These are phyloP conservation scores for Melipona bicolor DNA, from an alignment of 2,888 invertebrate species.

Conservation along the genomic window DNA sequence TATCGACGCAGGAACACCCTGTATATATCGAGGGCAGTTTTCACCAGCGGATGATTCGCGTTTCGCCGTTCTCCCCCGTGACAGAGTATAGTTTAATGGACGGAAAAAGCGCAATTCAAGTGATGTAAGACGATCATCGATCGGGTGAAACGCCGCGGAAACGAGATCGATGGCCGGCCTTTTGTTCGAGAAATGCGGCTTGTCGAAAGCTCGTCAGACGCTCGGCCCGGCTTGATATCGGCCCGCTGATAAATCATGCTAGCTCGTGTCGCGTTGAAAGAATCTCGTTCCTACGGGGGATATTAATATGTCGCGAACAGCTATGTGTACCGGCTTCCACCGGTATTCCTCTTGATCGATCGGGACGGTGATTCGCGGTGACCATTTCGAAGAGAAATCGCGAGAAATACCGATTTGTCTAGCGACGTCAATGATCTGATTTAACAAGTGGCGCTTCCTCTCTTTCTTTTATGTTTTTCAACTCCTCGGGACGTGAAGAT, in stretches of 20 bases:
- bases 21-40: too few species aligned
- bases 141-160: constrained; percentile 29
- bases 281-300: constrained; percentile 24
- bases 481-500: neutral
- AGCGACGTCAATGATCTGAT: too few species aligned
- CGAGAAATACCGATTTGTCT: too few species aligned
- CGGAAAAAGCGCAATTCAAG: neutral
- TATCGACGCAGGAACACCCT: too few species aligned
- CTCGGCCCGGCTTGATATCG: neutral
- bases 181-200: constrained; percentile 42
- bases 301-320: neutral
- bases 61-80: neutral
- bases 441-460: too few species aligned
- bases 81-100: neutral
- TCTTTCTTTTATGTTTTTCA: neutral
- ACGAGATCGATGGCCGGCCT: constrained; percentile 39
- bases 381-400: neutral
- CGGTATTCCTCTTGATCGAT: neutral
- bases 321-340: neutral
- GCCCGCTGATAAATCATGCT: constrained; percentile 30
- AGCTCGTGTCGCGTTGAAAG: neutral
- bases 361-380: neutral
- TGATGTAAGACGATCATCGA: constrained; percentile 40
- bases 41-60: too few species aligned
- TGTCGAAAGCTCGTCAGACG: constrained; percentile 38